Percentiles rank a stretch among this genome's conserved stretches.
Evolutionary conservation across 2,113 vertebrate species (phyloP).

Genomic region (Cinclus cinclus): DNA sequence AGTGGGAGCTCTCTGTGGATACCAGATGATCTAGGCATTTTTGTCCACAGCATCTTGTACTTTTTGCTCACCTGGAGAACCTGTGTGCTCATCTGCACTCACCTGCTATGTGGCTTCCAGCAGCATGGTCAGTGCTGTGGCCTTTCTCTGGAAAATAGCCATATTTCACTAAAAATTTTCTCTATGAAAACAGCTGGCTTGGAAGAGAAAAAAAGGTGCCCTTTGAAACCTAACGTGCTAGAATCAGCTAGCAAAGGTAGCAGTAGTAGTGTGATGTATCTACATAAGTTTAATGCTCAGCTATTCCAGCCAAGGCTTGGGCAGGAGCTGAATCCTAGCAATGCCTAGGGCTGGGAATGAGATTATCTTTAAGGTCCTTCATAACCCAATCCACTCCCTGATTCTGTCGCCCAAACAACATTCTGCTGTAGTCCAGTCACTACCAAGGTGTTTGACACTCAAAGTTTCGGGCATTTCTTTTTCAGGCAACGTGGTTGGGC

Average conservation of each 20-base stretch:
- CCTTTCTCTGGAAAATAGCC: neutral
- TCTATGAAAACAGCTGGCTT: neutral
- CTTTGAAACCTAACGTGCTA: neutral
- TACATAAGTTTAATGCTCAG: neutral
- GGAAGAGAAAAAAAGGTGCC: neutral
- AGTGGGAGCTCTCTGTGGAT: neutral
- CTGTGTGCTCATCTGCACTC: rapidly evolving
- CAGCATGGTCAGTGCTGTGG: neutral
- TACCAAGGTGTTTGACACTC: neutral
- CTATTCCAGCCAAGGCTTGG: neutral
- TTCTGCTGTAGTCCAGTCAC: neutral
- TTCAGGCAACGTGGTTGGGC: neutral
- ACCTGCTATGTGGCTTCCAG: neutral
- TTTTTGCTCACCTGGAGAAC: neutral
- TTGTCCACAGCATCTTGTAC: neutral
- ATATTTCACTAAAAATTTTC: neutral
- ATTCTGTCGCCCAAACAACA: neutral
- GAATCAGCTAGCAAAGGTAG: neutral
- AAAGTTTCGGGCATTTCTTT: neutral
- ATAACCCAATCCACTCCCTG: neutral
- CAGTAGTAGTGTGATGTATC: neutral
- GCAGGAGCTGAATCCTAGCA: neutral
- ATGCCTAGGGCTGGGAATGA: neutral
- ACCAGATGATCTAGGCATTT: neutral
- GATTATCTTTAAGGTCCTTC: neutral